These are phyloP conservation scores for Menidia beryllina DNA, from an alignment of 2,113 vertebrate species.

Conservation along the genomic window DNA sequence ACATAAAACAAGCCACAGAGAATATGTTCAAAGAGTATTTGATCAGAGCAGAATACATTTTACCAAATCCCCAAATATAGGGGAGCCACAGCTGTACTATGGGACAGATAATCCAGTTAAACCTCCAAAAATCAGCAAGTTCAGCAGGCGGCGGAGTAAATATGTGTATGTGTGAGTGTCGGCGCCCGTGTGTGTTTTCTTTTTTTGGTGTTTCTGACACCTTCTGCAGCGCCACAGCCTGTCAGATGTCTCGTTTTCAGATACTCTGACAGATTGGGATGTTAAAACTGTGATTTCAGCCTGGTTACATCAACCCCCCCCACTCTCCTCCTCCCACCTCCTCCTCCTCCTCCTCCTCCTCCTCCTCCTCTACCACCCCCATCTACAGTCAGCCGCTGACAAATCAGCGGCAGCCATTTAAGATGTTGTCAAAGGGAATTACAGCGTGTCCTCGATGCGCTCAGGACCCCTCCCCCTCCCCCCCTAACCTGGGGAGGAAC, in stretches of 20 bases:
- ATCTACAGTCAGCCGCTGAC: conserved; percentile 6
- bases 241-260: conserved; percentile 67
- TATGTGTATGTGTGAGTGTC: neutral
- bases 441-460: conserved; percentile 34
- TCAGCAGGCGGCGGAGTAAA: conserved; percentile 45
- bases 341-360: neutral
- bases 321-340: neutral
- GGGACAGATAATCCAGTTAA: conserved; percentile 54
- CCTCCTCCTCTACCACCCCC: neutral
- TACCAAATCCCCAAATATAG: conserved; percentile 58
- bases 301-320: conserved; percentile 65
- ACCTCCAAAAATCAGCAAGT: conserved; percentile 52
- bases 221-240: conserved; percentile 50
- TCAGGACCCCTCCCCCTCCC: conserved; percentile 21
- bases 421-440: conserved; percentile 66
- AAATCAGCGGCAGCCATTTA: conserved; percentile 55
- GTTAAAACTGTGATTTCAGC: conserved; percentile 70
- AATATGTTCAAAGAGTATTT: conserved; percentile 47
- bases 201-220: conserved; percentile 55
- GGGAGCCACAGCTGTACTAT: conserved; percentile 40
- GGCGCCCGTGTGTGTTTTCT: conserved; percentile 19
- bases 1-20: conserved; percentile 52
- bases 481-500: conserved; percentile 53
- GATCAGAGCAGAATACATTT: conserved; percentile 58
- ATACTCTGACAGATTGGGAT: conserved; percentile 66